These are phyloP conservation scores for Syrrhaptes paradoxus DNA, from an alignment of 2,113 vertebrate species.

Conservation along the genomic window DNA sequence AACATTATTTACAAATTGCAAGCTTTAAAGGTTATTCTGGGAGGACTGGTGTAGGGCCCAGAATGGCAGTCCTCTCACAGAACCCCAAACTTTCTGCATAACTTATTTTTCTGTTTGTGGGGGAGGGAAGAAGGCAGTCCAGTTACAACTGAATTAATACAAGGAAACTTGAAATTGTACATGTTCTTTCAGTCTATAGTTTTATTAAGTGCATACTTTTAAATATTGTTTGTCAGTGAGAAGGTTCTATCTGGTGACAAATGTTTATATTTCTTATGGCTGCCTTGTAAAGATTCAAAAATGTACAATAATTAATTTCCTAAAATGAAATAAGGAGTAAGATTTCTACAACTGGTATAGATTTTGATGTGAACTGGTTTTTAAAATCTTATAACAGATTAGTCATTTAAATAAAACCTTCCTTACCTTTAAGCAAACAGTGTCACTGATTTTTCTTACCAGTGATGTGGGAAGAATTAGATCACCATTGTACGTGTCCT, in stretches of 20 bases:
- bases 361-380: constrained; percentile 82
- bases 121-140: background rate
- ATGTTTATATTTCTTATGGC: constrained; percentile 72
- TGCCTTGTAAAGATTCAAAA: constrained; percentile 74
- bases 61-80: constrained; percentile 1
- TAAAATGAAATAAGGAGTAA: constrained; percentile 59
- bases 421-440: constrained; percentile 69
- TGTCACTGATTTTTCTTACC: background rate
- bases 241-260: constrained; percentile 62
- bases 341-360: constrained; percentile 76
- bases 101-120: constrained; percentile 45
- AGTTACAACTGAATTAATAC: constrained; percentile 7
- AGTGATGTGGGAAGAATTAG: background rate
- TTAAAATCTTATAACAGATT: constrained; percentile 68
- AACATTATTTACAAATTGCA: background rate
- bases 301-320: constrained; percentile 73
- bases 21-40: background rate
- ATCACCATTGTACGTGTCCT: background rate
- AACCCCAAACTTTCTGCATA: constrained; percentile 17
- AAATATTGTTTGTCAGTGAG: constrained; percentile 59
- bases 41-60: background rate
- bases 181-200: constrained; percentile 58
- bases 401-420: constrained; percentile 75
- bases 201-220: constrained; percentile 60
- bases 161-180: constrained; percentile 41